These are phyloP conservation scores for Leptodactylus fuscus DNA, from an alignment of 2,113 vertebrate genomes.

Conservation along the genomic window DNA sequence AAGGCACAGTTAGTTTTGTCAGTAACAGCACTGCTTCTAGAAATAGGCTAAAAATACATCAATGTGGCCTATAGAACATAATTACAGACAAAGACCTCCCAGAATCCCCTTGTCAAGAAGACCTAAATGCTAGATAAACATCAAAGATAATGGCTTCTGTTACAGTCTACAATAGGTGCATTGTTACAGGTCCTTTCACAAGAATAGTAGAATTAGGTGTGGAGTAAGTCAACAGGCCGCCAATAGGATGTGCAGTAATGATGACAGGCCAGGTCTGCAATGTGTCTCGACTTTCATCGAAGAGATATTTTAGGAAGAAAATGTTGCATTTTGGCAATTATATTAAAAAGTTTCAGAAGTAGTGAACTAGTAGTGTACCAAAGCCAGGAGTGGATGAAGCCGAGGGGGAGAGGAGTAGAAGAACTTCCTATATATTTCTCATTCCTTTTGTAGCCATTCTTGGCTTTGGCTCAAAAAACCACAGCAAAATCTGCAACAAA, in stretches of 20 bases:
- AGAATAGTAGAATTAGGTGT: neutral
- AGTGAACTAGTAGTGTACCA: too few species aligned
- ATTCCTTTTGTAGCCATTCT: too few species aligned
- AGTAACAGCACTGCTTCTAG: neutral
- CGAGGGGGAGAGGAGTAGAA: too few species aligned
- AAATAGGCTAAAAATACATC: conserved; percentile 43
- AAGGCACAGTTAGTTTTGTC: conserved; percentile 42
- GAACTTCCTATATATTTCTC: too few species aligned
- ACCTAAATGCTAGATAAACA: conserved; percentile 20
- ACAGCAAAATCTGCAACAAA: too few species aligned
- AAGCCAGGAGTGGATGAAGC: too few species aligned
- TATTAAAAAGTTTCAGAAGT: neutral
- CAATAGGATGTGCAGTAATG: neutral
- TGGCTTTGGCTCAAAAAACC: too few species aligned
- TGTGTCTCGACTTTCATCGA: neutral
- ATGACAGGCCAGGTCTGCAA: neutral
- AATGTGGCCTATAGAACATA: conserved; percentile 25
- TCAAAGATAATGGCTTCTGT: neutral
- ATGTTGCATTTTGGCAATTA: neutral
- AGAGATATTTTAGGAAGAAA: neutral
- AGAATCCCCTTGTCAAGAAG: conserved; percentile 17
- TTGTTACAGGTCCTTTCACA: neutral
- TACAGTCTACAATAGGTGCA: neutral
- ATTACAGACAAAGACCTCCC: conserved; percentile 34
- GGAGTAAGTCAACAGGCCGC: conserved; percentile 4